phyloP scores from a whole-genome alignment of 2,797 vertebrate species.

The Sorex maritimensis region DNA sequence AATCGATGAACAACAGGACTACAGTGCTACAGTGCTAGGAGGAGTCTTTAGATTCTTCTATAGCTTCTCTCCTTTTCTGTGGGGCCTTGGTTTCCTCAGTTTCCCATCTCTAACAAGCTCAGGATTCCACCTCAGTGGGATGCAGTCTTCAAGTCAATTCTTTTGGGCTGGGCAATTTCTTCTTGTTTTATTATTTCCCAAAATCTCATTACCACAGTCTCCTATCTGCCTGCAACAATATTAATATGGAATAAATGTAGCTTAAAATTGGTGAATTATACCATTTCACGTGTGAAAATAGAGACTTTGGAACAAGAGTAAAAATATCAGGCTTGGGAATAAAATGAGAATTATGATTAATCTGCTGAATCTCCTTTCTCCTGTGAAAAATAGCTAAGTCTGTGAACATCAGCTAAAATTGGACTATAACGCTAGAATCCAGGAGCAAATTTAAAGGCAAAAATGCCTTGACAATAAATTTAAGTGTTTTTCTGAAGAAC shows the following conservation, averaged over 20 bases:
- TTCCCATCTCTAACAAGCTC: too few species aligned
- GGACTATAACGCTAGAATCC: constrained; percentile 32
- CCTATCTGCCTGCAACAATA: neutral
- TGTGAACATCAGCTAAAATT: neutral
- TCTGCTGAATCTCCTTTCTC: constrained; percentile 23
- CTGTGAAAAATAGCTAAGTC: constrained; percentile 27
- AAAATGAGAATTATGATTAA: constrained; percentile 23
- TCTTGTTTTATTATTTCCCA: neutral
- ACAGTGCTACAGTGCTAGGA: too few species aligned
- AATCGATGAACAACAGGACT: too few species aligned
- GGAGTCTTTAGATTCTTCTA: too few species aligned
- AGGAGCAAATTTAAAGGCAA: constrained; percentile 37
- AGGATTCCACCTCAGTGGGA: too few species aligned
- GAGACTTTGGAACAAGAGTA: neutral
- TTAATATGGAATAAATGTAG: constrained; percentile 30
- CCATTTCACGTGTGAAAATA: constrained; percentile 15
- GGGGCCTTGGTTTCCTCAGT: too few species aligned
- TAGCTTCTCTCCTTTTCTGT: too few species aligned
- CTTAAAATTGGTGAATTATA: constrained; percentile 35
- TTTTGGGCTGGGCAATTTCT: neutral
- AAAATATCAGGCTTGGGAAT: constrained; percentile 15
- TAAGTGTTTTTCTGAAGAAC: constrained; percentile 27
- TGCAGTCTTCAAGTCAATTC: too few species aligned
- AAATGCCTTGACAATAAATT: constrained; percentile 39
- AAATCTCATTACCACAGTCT: neutral